These are phyloP conservation scores for Euura saliciscinereae DNA, from an alignment of 1,140 invertebrate species.

Conservation along the genomic window DNA sequence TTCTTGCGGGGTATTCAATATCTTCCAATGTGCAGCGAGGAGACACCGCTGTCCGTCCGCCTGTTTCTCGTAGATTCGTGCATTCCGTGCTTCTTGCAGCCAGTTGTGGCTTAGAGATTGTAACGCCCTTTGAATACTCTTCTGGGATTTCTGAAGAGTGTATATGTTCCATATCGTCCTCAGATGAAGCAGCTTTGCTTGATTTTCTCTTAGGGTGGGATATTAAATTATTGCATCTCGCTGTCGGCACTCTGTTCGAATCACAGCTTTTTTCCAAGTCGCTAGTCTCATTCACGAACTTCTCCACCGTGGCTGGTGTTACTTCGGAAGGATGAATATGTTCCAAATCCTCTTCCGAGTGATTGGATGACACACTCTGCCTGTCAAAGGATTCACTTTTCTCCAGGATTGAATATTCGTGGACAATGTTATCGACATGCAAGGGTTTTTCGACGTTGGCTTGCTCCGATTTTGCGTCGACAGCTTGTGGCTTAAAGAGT, in stretches of 20 bases:
- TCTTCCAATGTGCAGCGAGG: not conserved
- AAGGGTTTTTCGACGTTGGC: not conserved
- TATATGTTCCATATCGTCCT: conserved; percentile 55
- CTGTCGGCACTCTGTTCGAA: not conserved
- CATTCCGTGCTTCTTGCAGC: not conserved
- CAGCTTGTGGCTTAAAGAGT: not conserved
- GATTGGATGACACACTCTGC: conserved; percentile 28
- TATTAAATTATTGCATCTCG: not conserved
- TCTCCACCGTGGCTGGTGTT: conserved; percentile 12
- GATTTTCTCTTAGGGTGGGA: conserved; percentile 33
- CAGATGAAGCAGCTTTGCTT: conserved; percentile 51
- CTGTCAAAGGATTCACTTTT: conserved; percentile 19
- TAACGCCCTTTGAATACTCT: not conserved
- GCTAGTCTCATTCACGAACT: not conserved
- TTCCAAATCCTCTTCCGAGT: conserved; percentile 52
- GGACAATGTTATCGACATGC: conserved; percentile 36
- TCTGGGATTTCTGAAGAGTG: conserved; percentile 39
- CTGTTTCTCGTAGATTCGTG: not conserved
- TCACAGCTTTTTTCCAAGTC: not conserved
- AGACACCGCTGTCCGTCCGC: not conserved
- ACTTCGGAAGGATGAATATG: conserved; percentile 43
- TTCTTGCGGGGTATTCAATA: no score
- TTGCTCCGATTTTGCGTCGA: not conserved
- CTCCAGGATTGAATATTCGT: conserved; percentile 45
- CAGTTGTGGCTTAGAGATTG: not conserved